phyloP scores from a whole-genome alignment of 2,888 invertebrate genomes.

The Macrophya alboannulata region DNA sequence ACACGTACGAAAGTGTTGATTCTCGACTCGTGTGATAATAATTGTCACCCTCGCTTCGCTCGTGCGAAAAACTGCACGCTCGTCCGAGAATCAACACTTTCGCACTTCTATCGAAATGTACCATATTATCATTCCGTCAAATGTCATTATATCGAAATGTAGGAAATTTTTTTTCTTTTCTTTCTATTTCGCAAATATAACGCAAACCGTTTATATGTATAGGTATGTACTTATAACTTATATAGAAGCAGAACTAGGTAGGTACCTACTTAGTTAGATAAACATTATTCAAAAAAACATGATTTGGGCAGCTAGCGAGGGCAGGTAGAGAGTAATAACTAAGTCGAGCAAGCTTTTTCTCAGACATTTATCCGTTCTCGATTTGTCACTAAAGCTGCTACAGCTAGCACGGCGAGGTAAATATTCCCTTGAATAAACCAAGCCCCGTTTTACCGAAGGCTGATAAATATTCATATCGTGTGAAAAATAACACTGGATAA shows the following conservation, averaged over 20 bases:
- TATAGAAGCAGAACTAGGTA: neutral
- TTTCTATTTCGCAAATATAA: no score
- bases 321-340: neutral
- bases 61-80: no score
- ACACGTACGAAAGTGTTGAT: no score
- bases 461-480: constrained; percentile 35
- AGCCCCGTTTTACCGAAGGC: neutral
- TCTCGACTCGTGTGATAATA: no score
- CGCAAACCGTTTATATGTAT: no score
- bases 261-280: neutral
- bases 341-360: constrained; percentile 21
- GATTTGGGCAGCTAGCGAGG: neutral
- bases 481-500: constrained; percentile 30
- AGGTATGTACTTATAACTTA: no score
- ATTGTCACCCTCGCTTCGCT: no score
- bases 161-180: no score
- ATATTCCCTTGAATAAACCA: constrained; percentile 39
- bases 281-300: constrained; percentile 22
- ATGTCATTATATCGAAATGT: no score
- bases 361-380: neutral
- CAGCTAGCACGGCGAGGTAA: neutral
- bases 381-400: constrained; percentile 23
- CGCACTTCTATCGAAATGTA: no score
- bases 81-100: no score
- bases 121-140: no score